Evolutionary conservation across 1,140 invertebrate genomes (phyloP), one percentile per base, ranked within the genome.

Genomic region (Anadara kagoshimensis): DNA sequence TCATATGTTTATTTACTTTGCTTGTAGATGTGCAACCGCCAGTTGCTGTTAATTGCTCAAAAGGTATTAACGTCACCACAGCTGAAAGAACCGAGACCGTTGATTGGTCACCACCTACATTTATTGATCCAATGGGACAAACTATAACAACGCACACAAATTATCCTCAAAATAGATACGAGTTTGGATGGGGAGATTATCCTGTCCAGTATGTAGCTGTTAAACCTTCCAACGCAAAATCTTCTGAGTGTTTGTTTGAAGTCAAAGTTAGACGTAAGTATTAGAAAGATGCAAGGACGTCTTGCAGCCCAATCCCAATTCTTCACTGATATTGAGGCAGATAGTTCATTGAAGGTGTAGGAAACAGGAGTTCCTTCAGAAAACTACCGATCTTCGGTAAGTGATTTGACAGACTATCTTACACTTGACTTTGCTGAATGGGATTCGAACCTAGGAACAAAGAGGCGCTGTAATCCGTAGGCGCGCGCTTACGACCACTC

Each of bases 21-120:
- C 1, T 59, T 59, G 18, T 47, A 81, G 79, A 81, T 56, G 63
- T 81, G 14, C 79, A 81, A 51, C 76, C 76, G 10, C 79, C 79
- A 18, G 51, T 81, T 8, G 44, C 72, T 12, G 26, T 8, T 5
- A 47, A 72, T n/a, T 81, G 79, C 26, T 59, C 70, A 12, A 29
- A 24, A 20, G 54, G 74, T n/a, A 62, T 62, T 18, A n/a, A 45
- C 3, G 11, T 68, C 3, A 26, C 26, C 10, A 59, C 68, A 22
- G 20, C 51, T 1, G 29, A 54, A 20, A 24, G 53, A 11, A 76
- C 71, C 18, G 64, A 45, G 20, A 45, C 5, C 16, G 22, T 68
- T 18, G 67, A 45, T 18, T 82, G 80, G 80, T 26, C 45, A 8
- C 59, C 63, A n/a, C 80, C 80, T 24, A 49, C 18, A 8, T 77